A percentile compares a stretch with the other conserved stretches of the same genome.
phyloP scores from a whole-genome alignment of 1,140 invertebrate genomes.

The Drosophila mayri region DNA sequence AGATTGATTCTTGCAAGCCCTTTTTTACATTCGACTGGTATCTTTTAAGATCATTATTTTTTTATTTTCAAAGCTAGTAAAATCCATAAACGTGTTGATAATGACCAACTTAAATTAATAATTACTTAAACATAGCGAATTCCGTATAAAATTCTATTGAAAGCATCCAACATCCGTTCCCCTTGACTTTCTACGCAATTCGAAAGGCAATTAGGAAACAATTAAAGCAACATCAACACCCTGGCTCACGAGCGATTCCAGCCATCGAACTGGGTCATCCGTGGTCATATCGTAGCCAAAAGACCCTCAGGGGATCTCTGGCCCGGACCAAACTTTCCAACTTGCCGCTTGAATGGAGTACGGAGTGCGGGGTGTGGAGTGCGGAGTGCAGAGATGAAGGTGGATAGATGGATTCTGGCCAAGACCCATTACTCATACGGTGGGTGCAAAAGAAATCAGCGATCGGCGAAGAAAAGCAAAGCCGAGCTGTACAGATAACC shows the following conservation, averaged over 20 bases:
- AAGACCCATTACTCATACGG: slow-evolving; percentile 41
- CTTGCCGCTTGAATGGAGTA: slow-evolving; percentile 44
- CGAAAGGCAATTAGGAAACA: slow-evolving; percentile 72
- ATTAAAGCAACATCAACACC: slow-evolving; percentile 69
- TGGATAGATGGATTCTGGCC: slow-evolving; percentile 43
- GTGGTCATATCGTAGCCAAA: background rate
- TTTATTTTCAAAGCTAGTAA: background rate
- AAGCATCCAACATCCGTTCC: background rate
- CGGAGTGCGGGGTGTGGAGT: background rate
- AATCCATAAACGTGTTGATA: background rate
- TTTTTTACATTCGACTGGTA: background rate
- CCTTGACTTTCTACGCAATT: slow-evolving; percentile 24
- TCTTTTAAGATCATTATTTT: background rate
- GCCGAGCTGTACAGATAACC: slow-evolving; percentile 12
- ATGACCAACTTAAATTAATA: background rate
- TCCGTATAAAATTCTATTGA: background rate
- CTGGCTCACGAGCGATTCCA: slow-evolving; percentile 11
- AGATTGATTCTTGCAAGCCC: background rate
- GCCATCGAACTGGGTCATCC: slow-evolving; percentile 53
- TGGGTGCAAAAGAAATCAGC: slow-evolving; percentile 43
- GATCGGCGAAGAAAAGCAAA: slow-evolving; percentile 11
- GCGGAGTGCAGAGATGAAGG: slow-evolving; percentile 19
- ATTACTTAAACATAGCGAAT: background rate
- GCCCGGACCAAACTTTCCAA: slow-evolving; percentile 35
- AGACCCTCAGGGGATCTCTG: slow-evolving; percentile 41